Evolutionary conservation across 2,797 vertebrate genomes (phyloP), one percentile per base, ranked within the genome.

Genomic region (Heliangelus exortis): DNA sequence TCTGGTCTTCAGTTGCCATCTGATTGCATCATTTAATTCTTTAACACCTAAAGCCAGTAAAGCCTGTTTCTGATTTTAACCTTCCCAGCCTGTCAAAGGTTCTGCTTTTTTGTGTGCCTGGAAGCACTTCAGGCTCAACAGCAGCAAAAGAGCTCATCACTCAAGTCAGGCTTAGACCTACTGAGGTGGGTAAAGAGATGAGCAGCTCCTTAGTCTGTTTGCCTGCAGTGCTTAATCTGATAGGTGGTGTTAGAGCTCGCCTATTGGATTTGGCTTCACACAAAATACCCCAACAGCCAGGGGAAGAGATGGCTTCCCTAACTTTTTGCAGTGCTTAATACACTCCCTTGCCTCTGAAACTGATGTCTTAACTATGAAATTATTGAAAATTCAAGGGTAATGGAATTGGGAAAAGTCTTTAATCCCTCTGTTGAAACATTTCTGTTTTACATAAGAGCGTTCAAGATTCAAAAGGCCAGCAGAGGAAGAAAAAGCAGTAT

Each of bases 401-500:
- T 12, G 84, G 58, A 81, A 81, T 43, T 31, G 26, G 43, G 43
- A 47, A 86, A 63, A 43, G 3, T 22, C 43, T 92, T 88, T 73
- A 92, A 90, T 89, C 26, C 55, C 90, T 92, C 71, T 72, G 21
- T 86, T 78, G 51, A 90, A 75, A 39, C 29, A 84, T 75, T 94
- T 81, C 36, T 67, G 13, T 47, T 93, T 79, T 55, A 89, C 34
- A 34, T 90, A 69, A 88, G 55, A 86, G 29, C 2, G 20, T 69
- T 68, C 55, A 89, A 89, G 48, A 95, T 84, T 84, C 55, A 86
- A 92, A 78, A 78, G 67, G 86, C 39, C 65, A 31, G 39, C n/a
- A 73, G n/a, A 87, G 28, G 59, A 93, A 92, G 29, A 89, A 91
- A 90, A 63, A 84, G n/a, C 14, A 66, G 15, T 63, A 92, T 76